phyloP scores from a whole-genome alignment of 2,888 invertebrate species.

The Pterostichus madidus region DNA sequence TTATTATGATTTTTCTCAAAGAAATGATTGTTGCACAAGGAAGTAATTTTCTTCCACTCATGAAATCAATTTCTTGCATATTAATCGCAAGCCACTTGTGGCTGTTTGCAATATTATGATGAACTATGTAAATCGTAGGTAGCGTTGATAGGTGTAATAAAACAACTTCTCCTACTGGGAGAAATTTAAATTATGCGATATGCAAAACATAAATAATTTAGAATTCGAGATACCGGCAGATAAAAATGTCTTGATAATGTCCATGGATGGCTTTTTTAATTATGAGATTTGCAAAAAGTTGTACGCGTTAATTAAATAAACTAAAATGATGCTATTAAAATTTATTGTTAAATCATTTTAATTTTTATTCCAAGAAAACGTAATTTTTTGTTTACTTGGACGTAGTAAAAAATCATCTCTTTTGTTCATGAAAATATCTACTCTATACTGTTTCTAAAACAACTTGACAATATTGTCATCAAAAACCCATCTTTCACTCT shows the following conservation, averaged over 20 bases:
- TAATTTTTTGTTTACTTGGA: no score
- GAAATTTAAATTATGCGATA: conserved; percentile 10
- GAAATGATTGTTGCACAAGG: conserved; percentile 18
- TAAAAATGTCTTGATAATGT: conserved; percentile 7
- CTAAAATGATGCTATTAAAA: not conserved
- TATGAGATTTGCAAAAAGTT: conserved; percentile 3
- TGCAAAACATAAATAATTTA: conserved; percentile 19
- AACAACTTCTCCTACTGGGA: not conserved
- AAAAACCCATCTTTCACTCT: no score
- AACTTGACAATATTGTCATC: no score
- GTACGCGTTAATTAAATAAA: not conserved
- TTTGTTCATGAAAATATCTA: no score
- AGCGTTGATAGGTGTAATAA: conserved; percentile 22
- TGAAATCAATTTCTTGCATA: not conserved
- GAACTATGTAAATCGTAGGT: conserved; percentile 26
- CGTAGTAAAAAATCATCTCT: no score
- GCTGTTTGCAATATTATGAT: not conserved
- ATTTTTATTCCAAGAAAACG: no score
- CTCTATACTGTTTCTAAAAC: no score
- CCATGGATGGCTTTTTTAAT: conserved; percentile 25
- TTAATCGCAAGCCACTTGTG: not conserved
- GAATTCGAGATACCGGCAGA: not conserved
- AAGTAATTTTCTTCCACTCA: conserved; percentile 14
- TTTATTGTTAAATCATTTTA: no score
- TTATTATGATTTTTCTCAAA: not conserved